Percentiles rank a stretch among this genome's conserved stretches.
Evolutionary conservation across 2,888 invertebrate species (phyloP).

Genomic region (Epistrophe grossulariae): DNA sequence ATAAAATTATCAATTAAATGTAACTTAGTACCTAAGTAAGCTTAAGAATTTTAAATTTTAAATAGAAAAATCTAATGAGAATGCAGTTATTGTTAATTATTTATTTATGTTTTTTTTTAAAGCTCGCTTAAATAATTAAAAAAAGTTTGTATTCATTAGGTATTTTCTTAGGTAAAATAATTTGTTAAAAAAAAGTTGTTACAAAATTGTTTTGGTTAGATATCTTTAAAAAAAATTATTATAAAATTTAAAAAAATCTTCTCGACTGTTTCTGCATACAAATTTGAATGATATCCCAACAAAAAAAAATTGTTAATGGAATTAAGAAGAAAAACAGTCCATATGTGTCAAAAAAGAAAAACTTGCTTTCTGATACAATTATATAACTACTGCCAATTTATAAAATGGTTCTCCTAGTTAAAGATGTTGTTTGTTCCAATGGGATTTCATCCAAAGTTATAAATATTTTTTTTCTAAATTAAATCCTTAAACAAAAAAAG

Average conservation of each 20-base stretch:
- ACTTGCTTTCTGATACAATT: constrained; percentile 10
- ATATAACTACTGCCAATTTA: constrained; percentile 32
- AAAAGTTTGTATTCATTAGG: constrained; percentile 9
- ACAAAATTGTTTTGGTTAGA: constrained; percentile 21
- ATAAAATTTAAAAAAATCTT: constrained; percentile 44
- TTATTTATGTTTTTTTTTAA: constrained; percentile 42
- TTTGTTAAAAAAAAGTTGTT: constrained; percentile 28
- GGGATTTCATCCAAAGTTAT: constrained; percentile 13
- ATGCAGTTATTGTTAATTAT: constrained; percentile 17
- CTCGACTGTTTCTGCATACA: constrained; percentile 50
- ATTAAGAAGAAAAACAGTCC: constrained; percentile 21
- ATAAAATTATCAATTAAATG: constrained; percentile 75
- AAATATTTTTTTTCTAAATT: constrained; percentile 14
- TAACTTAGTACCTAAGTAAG: constrained; percentile 76
- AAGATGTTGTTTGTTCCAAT: constrained; percentile 27
- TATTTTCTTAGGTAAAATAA: constrained; percentile 41
- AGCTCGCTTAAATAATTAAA: constrained; percentile 16
- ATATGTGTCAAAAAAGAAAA: constrained; percentile 1
- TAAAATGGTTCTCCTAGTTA: constrained; percentile 18
- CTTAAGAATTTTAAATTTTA: constrained; percentile 54
- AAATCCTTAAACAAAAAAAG: constrained; percentile 17
- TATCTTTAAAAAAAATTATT: constrained; percentile 28
- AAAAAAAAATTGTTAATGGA: constrained; percentile 17
- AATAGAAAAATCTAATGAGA: constrained; percentile 31
- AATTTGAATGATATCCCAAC: constrained; percentile 34